Percentiles rank a stretch among this genome's conserved stretches.
These are phyloP conservation scores for Apostichopus japonicus DNA, from an alignment of 35 echinoderm and acorn worm species.

Conservation along the genomic window DNA sequence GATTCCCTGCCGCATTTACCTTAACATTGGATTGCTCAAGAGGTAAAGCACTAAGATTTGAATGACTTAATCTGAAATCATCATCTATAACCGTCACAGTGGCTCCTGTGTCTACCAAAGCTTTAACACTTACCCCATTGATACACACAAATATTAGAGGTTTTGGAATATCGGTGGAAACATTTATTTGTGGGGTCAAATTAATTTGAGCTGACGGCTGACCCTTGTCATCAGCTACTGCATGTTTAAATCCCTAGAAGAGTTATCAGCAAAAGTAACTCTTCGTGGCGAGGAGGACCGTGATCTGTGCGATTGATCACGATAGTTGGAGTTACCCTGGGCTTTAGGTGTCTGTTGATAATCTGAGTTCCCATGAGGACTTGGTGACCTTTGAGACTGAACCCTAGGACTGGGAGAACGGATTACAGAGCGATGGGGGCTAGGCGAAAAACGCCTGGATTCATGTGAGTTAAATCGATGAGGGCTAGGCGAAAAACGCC, in stretches of 20 bases:
- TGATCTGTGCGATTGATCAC: neutral
- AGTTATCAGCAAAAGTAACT: neutral
- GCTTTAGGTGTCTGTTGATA: no score
- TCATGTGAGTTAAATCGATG: no score
- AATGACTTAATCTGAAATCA: neutral
- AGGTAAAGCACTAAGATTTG: neutral
- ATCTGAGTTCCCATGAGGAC: no score
- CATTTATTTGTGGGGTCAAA: no score
- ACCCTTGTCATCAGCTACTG: conserved; percentile 28
- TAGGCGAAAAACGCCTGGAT: no score
- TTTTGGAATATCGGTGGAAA: neutral
- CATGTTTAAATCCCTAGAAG: conserved; percentile 2
- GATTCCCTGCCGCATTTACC: neutral
- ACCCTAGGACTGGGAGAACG: no score
- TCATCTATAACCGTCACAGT: neutral
- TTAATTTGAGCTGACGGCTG: conserved; percentile 4
- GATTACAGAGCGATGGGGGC: no score
- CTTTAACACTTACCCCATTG: neutral
- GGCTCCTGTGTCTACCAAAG: no score
- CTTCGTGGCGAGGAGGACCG: neutral
- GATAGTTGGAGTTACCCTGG: no score
- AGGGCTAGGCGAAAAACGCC: no score
- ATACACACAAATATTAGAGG: neutral
- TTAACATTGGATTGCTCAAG: neutral
- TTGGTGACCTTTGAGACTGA: no score